Evolutionary conservation across 2,113 vertebrate genomes (phyloP).

Genomic region (Symphodus melops): DNA sequence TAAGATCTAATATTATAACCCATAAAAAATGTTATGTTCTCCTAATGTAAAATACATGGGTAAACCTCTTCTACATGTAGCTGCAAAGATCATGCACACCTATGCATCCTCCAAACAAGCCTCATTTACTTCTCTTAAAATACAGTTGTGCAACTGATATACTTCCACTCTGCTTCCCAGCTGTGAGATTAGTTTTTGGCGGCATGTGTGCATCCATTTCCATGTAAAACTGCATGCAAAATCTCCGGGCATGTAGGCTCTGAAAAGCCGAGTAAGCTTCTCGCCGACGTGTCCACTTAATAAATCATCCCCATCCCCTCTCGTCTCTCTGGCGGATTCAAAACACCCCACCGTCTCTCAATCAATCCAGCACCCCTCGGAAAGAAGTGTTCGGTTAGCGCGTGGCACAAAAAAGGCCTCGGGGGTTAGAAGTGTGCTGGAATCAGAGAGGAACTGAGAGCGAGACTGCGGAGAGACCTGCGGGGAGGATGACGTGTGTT

Average conservation of each 20-base stretch:
- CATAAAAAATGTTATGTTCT: too few species aligned
- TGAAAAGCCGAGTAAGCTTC: neutral
- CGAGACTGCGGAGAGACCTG: slow-evolving; percentile 12
- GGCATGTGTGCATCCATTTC: neutral
- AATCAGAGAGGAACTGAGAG: slow-evolving; percentile 20
- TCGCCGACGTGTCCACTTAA: slow-evolving; percentile 5
- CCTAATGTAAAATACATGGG: slow-evolving; percentile 7
- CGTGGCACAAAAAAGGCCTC: neutral
- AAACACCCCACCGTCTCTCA: neutral
- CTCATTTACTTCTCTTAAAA: slow-evolving; percentile 52
- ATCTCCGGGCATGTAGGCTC: neutral
- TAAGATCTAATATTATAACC: neutral
- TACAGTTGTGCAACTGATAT: slow-evolving; percentile 8
- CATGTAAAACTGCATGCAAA: neutral
- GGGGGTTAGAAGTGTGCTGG: slow-evolving; percentile 28
- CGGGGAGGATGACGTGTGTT: slow-evolving; percentile 30
- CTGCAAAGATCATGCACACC: neutral
- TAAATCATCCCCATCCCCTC: slow-evolving; percentile 48
- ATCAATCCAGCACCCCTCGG: slow-evolving; percentile 42
- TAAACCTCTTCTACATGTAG: slow-evolving; percentile 5
- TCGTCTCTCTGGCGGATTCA: slow-evolving; percentile 17
- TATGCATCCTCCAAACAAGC: slow-evolving; percentile 31
- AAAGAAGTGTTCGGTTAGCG: slow-evolving; percentile 8
- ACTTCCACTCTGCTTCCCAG: slow-evolving; percentile 13
- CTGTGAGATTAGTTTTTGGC: slow-evolving; percentile 27